phyloP scores from a whole-genome alignment of 2,797 vertebrate species.

The Falco naumanni region DNA sequence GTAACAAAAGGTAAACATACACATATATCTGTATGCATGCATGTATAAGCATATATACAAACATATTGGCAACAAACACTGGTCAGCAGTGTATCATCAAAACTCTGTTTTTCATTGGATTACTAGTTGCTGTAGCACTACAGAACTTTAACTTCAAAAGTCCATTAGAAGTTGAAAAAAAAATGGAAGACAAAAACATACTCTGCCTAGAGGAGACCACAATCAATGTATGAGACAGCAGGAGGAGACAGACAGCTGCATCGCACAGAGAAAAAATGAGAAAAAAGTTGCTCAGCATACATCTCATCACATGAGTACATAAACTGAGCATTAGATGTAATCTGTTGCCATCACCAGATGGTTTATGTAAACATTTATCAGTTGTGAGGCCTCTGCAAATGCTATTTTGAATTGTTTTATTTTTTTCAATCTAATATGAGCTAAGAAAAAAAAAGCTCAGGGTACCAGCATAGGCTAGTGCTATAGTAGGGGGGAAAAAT shows the following conservation, averaged over 20 bases:
- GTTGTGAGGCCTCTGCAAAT: not conserved
- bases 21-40: not conserved
- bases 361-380: not conserved
- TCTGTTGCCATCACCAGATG: constrained; percentile 3
- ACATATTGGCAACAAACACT: not conserved
- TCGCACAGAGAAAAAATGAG: not conserved
- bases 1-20: not conserved
- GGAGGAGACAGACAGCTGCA: not conserved
- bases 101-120: not conserved
- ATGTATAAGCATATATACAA: not conserved
- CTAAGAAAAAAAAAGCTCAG: not conserved
- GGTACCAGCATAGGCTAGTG: not conserved
- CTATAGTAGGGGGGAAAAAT: not conserved
- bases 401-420: not conserved
- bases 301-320: not conserved
- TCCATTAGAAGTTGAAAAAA: not conserved
- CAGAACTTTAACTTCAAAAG: not conserved
- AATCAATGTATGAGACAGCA: not conserved
- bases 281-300: not conserved
- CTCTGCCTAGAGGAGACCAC: not conserved
- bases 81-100: not conserved
- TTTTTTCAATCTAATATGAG: not conserved
- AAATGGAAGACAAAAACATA: not conserved
- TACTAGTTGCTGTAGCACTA: not conserved
- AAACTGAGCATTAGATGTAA: not conserved